Base-by-base conservation (phyloP, 2,113 vertebrate genomes). In the Pachyramphus minor region DNA sequence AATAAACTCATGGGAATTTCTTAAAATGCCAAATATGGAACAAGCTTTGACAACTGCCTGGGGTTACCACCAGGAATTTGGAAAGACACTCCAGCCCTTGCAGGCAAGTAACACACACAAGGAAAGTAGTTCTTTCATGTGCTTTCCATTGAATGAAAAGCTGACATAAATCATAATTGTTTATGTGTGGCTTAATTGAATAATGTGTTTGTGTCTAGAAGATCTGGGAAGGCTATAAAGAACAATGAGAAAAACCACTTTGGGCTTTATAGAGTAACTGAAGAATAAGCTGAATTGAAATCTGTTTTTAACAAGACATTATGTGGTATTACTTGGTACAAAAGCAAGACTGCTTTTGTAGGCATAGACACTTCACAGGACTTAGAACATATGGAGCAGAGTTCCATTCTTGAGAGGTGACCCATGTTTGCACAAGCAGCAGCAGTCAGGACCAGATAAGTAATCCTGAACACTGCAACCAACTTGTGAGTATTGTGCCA, bases 141-240 rank as follows among this genome's bases (percentile, higher is more conserved):
- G 68, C 79, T 93, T 93, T 93, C 76, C 66, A 62, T 45, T 92
- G 93, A 96, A 86, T 71, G 63, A 94, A 83, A 94, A 88, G 72
- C 53, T 94, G 93, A 93, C 1, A n/a, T 96, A 91, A 94, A 90
- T 79, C 21, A 35, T 39, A 17, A 53, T 58, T 94, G 79, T 96
- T 97, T 92, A 94, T 81, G 18, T 62, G 85, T n/a, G 83, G 76
- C 86, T 94, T 92, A 95, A 90, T 60, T 74, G 83, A 96, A 94
- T 78, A 17, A 95, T 78, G 64, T 93, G 85, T 94, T 93, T 94
- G 95, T 81, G 88, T 88, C 68, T 77, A 64, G 49, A 75, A 88
- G 64, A 84, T 84, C 60, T 92, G 56, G 58, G 80, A 84, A 80
- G 83, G 64, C 60, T 81, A 31, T 94, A 89, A 86, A 87, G 50